phyloP scores from a whole-genome alignment of 2,797 vertebrate genomes.

The Ciconia nigra region DNA sequence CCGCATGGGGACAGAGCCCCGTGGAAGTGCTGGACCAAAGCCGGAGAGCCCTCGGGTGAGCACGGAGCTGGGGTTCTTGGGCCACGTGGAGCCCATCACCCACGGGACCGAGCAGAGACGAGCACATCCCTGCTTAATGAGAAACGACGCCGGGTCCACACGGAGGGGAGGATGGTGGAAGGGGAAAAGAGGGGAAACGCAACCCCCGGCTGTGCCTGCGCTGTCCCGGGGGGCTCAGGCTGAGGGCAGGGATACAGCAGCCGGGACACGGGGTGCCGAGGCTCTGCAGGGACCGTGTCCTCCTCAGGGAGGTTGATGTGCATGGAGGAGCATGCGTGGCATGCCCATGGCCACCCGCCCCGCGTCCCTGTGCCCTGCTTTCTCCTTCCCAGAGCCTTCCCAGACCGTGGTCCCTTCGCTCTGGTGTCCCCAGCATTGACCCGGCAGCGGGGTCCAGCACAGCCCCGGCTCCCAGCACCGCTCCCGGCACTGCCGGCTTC shows the following conservation, averaged over 20 bases:
- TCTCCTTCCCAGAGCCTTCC: background rate
- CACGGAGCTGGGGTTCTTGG: background rate
- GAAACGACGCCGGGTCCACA: background rate
- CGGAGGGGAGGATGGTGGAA: background rate
- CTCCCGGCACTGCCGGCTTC: accelerated
- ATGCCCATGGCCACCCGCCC: background rate
- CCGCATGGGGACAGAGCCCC: background rate
- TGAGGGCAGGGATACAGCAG: background rate
- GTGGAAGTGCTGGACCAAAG: background rate
- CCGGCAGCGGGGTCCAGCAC: accelerated
- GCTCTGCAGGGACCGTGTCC: background rate
- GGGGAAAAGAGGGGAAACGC: background rate
- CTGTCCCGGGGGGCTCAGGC: background rate
- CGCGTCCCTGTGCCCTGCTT: accelerated
- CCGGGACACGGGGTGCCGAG: accelerated
- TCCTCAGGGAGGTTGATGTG: background rate
- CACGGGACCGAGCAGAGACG: background rate
- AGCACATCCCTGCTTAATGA: background rate
- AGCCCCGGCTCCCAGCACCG: accelerated
- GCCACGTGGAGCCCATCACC: background rate
- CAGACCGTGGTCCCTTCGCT: accelerated
- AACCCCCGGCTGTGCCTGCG: accelerated
- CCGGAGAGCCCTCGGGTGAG: background rate
- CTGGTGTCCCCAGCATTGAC: background rate
- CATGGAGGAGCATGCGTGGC: accelerated